Percentiles rank a stretch among this genome's conserved stretches.
These are phyloP conservation scores for Agrochola lota DNA, from an alignment of 2,888 invertebrate species.

Conservation along the genomic window DNA sequence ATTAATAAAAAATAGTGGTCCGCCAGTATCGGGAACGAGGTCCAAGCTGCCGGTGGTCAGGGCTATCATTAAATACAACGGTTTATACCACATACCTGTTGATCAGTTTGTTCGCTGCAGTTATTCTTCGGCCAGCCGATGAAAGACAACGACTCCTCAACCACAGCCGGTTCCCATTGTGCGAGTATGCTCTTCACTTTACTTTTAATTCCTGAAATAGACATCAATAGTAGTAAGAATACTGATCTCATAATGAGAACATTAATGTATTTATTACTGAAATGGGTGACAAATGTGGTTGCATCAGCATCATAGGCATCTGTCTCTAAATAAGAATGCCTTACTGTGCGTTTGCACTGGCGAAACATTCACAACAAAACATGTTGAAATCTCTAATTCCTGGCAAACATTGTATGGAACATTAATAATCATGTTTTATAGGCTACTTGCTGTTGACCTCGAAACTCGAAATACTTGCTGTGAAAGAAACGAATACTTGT, in stretches of 20 bases:
- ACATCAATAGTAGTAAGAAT: neutral
- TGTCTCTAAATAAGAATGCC: too few relatives aligned
- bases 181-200: conserved; percentile 95
- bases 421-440: too few relatives aligned
- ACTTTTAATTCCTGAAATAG: conserved; percentile 76
- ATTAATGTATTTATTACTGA: neutral
- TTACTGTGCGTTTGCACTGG: too few relatives aligned
- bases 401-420: too few relatives aligned
- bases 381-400: too few relatives aligned
- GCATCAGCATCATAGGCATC: too few relatives aligned
- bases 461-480: too few relatives aligned
- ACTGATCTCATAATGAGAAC: neutral
- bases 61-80: neutral
- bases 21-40: too few relatives aligned
- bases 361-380: too few relatives aligned
- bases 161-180: conserved; percentile 96
- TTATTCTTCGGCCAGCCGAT: conserved; percentile 93
- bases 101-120: conserved; percentile 73
- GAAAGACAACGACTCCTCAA: conserved; percentile 96
- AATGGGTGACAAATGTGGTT: neutral
- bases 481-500: too few relatives aligned
- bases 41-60: too few relatives aligned
- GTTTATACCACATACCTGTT: conserved; percentile 72
- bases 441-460: neutral
- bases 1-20: too few relatives aligned